A percentile compares a stretch with the other conserved stretches of the same genome.
Conservation (phyloP, 2,888 invertebrate genomes). For the Epirrita christyi region DNA sequence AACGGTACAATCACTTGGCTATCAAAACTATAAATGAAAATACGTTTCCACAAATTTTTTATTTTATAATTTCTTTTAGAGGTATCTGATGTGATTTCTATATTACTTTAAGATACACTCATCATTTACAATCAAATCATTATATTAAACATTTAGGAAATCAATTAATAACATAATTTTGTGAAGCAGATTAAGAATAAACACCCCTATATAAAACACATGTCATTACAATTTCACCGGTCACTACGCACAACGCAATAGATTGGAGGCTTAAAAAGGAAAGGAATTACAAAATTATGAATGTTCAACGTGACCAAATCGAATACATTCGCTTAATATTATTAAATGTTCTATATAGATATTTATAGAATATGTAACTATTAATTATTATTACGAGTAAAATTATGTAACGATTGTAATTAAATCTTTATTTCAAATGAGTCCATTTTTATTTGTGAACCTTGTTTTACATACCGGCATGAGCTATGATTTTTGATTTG, state of each 20-base stretch:
- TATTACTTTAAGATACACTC: background rate
- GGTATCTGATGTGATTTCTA: background rate
- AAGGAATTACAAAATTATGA: constrained; percentile 34
- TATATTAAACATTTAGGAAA: background rate
- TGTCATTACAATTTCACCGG: constrained; percentile 11
- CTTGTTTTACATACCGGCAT: background rate
- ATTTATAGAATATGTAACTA: constrained; percentile 83
- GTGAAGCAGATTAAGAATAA: background rate
- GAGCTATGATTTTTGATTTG: background rate
- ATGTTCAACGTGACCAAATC: constrained; percentile 78
- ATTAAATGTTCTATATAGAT: constrained; percentile 83
- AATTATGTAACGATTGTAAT: constrained; percentile 84
- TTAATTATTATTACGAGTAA: constrained; percentile 81
- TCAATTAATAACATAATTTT: background rate
- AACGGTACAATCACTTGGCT: constrained; percentile 13
- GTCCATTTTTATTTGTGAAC: constrained; percentile 51
- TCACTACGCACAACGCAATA: constrained; percentile 1
- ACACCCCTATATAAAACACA: background rate
- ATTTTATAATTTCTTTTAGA: background rate
- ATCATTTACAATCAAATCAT: too few species aligned
- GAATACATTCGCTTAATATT: constrained; percentile 83
- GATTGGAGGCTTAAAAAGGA: constrained; percentile 45
- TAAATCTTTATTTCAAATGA: constrained; percentile 82
- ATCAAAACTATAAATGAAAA: background rate
- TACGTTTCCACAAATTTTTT: background rate